Conservation (phyloP, 2,888 invertebrate genomes). For the Phragmatobia fuliginosa region DNA sequence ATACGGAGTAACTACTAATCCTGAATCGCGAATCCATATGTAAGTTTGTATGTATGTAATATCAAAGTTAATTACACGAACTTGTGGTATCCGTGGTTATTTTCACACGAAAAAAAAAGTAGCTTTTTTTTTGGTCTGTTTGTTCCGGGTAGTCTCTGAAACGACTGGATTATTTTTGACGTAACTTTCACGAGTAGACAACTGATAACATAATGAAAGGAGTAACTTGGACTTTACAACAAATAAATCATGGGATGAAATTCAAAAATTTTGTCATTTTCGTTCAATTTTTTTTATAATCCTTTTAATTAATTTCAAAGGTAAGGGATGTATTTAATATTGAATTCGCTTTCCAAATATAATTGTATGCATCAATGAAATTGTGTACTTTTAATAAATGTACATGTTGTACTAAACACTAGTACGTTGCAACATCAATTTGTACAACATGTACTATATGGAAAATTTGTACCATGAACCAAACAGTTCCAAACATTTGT, state of each 20-base stretch:
- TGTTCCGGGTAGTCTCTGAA: too few relatives aligned
- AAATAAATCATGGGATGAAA: neutral
- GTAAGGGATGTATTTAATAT: conserved; percentile 4
- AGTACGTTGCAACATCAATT: neutral
- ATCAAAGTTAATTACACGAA: too few relatives aligned
- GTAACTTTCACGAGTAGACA: too few relatives aligned
- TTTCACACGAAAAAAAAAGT: too few relatives aligned
- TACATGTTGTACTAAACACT: neutral
- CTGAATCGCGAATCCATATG: too few relatives aligned
- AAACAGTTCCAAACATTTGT: neutral
- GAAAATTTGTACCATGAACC: neutral
- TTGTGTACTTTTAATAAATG: conserved; percentile 2
- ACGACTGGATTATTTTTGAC: too few relatives aligned
- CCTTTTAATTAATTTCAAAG: neutral
- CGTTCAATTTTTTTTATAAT: neutral
- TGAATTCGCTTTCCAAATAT: neutral
- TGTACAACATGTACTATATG: conserved; percentile 2
- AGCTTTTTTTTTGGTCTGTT: too few relatives aligned
- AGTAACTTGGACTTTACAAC: too few relatives aligned
- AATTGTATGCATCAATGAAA: conserved; percentile 6
- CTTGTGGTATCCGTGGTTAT: too few relatives aligned
- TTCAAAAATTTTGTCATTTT: neutral
- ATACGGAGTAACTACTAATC: too few relatives aligned
- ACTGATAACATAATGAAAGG: too few relatives aligned
- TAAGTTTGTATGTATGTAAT: too few relatives aligned